Conservation (phyloP, 2,888 invertebrate species). For the Dendrolimus pini region DNA sequence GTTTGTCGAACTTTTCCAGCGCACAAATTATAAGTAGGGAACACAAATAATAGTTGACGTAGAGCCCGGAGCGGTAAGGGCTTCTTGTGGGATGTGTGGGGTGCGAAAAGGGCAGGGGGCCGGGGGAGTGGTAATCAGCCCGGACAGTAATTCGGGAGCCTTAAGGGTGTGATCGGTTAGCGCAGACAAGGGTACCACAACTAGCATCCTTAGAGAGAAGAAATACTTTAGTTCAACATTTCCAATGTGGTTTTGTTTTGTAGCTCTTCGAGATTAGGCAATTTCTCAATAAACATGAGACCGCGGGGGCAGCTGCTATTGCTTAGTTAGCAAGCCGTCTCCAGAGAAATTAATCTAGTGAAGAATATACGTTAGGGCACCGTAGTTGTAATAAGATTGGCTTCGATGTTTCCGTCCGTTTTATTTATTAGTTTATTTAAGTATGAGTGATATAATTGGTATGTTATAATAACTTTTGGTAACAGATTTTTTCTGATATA, state of each 20-base stretch:
- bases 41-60: conserved; percentile 73
- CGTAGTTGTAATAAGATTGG: conserved; percentile 48
- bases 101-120: conserved; percentile 30
- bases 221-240: conserved; percentile 74
- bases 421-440: conserved; percentile 48
- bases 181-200: conserved; percentile 70
- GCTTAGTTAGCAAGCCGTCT: conserved; percentile 66
- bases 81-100: conserved; percentile 22
- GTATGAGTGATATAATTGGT: conserved; percentile 13
- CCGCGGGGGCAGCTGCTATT: conserved; percentile 60
- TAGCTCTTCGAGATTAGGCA: conserved; percentile 73
- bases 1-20: conserved; percentile 66
- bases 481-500: neutral
- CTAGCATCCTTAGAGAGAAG: conserved; percentile 69
- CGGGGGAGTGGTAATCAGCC: conserved; percentile 66
- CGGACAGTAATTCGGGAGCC: conserved; percentile 73
- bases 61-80: conserved; percentile 41
- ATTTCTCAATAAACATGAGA: conserved; percentile 72
- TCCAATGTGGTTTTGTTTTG: conserved; percentile 74
- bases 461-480: neutral
- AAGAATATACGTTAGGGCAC: conserved; percentile 57
- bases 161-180: conserved; percentile 74
- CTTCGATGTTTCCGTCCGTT: conserved; percentile 57
- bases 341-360: conserved; percentile 71
- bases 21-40: conserved; percentile 70